A percentile compares a stretch with the other conserved stretches of the same genome.
Evolutionary conservation across 1,140 invertebrate species (phyloP).

Genomic region (Drosophila simulans): DNA sequence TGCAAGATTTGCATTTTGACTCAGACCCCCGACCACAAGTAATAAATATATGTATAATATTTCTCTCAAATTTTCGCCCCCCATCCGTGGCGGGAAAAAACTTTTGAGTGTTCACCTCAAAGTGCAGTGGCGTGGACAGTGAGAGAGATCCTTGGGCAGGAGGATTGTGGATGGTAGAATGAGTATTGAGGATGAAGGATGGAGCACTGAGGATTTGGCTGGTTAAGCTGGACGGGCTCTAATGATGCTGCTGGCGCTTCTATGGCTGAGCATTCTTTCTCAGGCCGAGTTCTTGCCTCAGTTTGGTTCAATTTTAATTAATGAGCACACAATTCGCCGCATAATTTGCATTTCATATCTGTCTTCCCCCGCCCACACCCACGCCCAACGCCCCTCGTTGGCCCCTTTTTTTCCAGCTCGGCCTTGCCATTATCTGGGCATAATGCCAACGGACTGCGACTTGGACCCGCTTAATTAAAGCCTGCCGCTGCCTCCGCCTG

Average conservation of each 20-base stretch:
- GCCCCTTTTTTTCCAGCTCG: conserved; percentile 13
- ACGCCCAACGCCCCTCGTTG: not conserved
- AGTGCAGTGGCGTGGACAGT: conserved; percentile 74
- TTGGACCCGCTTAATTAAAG: conserved; percentile 77
- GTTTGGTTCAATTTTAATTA: conserved; percentile 81
- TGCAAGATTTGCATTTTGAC: conserved; percentile 81
- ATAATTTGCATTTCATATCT: conserved; percentile 73
- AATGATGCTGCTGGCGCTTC: conserved; percentile 58
- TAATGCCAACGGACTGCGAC: conserved; percentile 66
- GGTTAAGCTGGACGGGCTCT: conserved; percentile 24
- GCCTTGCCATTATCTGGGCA: conserved; percentile 76
- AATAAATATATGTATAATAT: conserved; percentile 60
- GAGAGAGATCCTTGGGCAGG: conserved; percentile 34
- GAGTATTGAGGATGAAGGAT: not conserved
- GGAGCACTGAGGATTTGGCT: not conserved
- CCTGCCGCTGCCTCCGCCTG: conserved; percentile 16
- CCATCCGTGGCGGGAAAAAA: conserved; percentile 36
- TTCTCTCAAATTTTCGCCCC: conserved; percentile 21
- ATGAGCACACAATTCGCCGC: conserved; percentile 78
- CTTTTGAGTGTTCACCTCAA: conserved; percentile 79
- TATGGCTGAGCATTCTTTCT: conserved; percentile 7
- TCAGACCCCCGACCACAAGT: conserved; percentile 26
- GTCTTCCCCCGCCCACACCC: not conserved
- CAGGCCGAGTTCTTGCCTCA: conserved; percentile 23
- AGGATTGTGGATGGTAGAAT: not conserved